Percentiles rank a stretch among this genome's conserved stretches.
Conservation (phyloP, 2,888 invertebrate genomes). For the Sphaeridia pumilis region DNA sequence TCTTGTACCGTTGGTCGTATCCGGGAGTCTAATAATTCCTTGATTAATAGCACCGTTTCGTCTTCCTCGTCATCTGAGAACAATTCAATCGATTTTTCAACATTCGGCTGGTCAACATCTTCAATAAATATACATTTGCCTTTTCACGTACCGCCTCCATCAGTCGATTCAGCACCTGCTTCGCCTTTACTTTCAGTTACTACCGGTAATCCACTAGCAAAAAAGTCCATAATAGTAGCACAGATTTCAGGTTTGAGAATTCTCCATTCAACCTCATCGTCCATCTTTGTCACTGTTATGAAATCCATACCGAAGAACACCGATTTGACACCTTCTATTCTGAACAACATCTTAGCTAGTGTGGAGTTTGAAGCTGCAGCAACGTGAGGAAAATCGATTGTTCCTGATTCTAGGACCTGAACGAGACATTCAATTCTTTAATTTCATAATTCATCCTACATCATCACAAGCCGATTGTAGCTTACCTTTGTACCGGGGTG, state of each 20-base stretch:
- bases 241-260: conserved; percentile 92
- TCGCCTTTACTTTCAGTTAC: conserved; percentile 54
- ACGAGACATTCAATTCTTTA: conserved; percentile 2
- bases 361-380: conserved; percentile 73
- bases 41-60: conserved; percentile 96
- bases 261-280: conserved; percentile 89
- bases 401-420: conserved; percentile 64
- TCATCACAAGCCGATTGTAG: background rate
- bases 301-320: conserved; percentile 95
- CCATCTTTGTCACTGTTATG: conserved; percentile 83
- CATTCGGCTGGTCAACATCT: too few species aligned
- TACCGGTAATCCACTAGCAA: conserved; percentile 80
- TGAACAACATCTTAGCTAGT: conserved; percentile 80
- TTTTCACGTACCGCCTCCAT: background rate
- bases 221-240: conserved; percentile 97
- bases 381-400: conserved; percentile 80
- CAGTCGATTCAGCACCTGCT: conserved; percentile 8
- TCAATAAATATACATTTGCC: background rate
- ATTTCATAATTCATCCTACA: too few species aligned
- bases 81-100: background rate
- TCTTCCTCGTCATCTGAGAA: conserved; percentile 73
- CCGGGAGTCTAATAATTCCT: conserved; percentile 90
- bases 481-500: conserved; percentile 63
- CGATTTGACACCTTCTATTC: conserved; percentile 87
- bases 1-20: conserved; percentile 99